Conservation (phyloP, 2,888 invertebrate genomes). For the Diogma glabrata region DNA sequence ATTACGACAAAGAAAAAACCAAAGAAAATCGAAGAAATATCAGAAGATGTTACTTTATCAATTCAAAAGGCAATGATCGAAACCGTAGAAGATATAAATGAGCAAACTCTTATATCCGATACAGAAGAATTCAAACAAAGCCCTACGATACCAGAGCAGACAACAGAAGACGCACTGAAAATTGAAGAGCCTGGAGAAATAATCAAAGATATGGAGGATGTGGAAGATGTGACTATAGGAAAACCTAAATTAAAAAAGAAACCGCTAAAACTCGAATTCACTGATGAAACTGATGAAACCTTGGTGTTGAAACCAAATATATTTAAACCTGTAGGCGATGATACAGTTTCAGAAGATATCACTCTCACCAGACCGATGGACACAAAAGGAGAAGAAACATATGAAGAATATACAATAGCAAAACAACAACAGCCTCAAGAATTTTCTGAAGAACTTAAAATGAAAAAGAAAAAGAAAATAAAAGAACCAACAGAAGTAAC, state of each 20-base stretch:
- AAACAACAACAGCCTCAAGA: background rate
- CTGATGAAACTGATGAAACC: too few relatives aligned
- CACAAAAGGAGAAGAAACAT: slow-evolving; percentile 27
- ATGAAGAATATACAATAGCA: slow-evolving; percentile 27
- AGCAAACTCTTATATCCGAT: too few relatives aligned
- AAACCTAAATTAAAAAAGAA: slow-evolving; percentile 17
- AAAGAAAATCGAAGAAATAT: slow-evolving; percentile 15
- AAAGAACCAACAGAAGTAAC: slow-evolving; percentile 17
- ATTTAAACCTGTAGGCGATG: too few relatives aligned
- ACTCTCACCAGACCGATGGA: too few relatives aligned
- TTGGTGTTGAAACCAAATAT: too few relatives aligned
- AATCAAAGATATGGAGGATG: slow-evolving; percentile 20
- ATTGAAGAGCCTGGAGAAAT: slow-evolving; percentile 8
- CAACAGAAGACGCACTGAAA: slow-evolving; percentile 12
- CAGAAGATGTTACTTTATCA: slow-evolving; percentile 12
- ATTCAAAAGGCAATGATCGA: slow-evolving; percentile 1
- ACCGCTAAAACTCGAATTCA: too few relatives aligned
- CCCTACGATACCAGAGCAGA: slow-evolving; percentile 11
- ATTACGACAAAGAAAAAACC: slow-evolving; percentile 8
- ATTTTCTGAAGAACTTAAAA: slow-evolving; percentile 17
- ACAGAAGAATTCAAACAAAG: slow-evolving; percentile 4
- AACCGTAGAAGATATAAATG: background rate
- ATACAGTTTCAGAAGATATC: too few relatives aligned
- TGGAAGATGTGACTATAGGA: slow-evolving; percentile 15
- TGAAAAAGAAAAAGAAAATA: slow-evolving; percentile 21